Evolutionary conservation across 2,888 invertebrate genomes (phyloP).

Genomic region (Dysmachus trigonus): DNA sequence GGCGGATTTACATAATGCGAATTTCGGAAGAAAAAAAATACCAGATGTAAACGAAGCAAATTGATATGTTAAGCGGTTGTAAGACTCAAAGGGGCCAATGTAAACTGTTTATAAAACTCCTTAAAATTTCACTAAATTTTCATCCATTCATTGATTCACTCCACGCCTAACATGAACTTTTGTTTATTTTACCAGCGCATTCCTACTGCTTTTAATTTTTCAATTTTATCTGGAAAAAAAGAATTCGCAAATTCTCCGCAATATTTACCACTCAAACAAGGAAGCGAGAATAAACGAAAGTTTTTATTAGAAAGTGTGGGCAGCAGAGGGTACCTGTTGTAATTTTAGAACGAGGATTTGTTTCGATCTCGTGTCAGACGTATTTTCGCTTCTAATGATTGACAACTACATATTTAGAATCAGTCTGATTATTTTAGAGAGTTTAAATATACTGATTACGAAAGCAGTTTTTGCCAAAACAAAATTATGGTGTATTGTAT

Average conservation of each 20-base stretch:
- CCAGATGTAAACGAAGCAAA: background rate
- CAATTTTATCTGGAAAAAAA: background rate
- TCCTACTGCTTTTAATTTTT: background rate
- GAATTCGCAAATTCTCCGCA: background rate
- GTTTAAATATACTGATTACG: background rate
- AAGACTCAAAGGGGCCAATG: conserved; percentile 4
- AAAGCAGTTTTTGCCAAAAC: background rate
- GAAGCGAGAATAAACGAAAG: background rate
- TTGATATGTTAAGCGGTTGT: conserved; percentile 11
- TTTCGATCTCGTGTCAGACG: background rate
- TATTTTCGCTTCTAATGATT: background rate
- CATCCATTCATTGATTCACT: background rate
- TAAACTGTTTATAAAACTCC: conserved; percentile 22
- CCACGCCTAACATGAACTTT: background rate
- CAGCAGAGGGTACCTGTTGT: background rate
- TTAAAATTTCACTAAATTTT: conserved; percentile 17
- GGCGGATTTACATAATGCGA: background rate
- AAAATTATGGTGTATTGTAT: too few relatives aligned
- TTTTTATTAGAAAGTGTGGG: background rate
- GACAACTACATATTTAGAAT: background rate
- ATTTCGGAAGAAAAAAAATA: background rate
- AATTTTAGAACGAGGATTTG: background rate
- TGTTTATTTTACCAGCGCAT: background rate
- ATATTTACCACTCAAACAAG: background rate
- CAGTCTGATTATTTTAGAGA: background rate